Conservation (phyloP, 2,797 vertebrate species). For the Lacerta agilis region DNA sequence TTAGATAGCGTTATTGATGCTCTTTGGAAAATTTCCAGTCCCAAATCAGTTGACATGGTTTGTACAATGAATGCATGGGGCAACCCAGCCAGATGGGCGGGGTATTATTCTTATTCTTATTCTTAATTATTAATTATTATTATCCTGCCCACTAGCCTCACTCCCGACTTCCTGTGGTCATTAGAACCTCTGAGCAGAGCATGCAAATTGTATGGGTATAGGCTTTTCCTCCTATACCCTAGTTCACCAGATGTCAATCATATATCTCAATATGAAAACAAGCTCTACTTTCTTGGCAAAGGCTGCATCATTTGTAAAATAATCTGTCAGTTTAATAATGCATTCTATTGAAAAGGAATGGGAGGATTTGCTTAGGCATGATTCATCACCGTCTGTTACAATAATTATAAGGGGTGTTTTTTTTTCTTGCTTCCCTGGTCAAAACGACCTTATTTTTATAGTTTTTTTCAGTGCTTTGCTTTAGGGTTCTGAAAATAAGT, state of each 20-base stretch:
- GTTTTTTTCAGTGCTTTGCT: constrained; percentile 36
- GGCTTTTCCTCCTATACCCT: not conserved
- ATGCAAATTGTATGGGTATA: not conserved
- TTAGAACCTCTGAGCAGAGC: not conserved
- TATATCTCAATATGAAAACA: not conserved
- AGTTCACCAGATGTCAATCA: not conserved
- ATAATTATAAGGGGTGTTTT: constrained; percentile 59
- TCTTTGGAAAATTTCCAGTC: not conserved
- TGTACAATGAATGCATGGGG: not conserved
- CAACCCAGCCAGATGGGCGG: no score
- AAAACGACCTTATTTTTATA: constrained; percentile 66
- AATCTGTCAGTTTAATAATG: constrained; percentile 42
- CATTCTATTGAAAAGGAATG: constrained; percentile 41
- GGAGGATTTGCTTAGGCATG: constrained; percentile 47
- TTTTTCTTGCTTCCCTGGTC: constrained; percentile 61
- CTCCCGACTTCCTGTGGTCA: not conserved
- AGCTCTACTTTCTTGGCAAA: not conserved
- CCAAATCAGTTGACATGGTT: no score
- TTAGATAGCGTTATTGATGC: not conserved
- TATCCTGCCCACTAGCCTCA: not conserved
- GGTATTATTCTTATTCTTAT: no score
- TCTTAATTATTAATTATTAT: no score
- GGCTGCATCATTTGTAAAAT: constrained; percentile 40
- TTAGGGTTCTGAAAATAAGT: constrained; percentile 43
- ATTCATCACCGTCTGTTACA: constrained; percentile 60